Conservation (phyloP, 2,888 invertebrate genomes). For the Stenichneumon culpator region DNA sequence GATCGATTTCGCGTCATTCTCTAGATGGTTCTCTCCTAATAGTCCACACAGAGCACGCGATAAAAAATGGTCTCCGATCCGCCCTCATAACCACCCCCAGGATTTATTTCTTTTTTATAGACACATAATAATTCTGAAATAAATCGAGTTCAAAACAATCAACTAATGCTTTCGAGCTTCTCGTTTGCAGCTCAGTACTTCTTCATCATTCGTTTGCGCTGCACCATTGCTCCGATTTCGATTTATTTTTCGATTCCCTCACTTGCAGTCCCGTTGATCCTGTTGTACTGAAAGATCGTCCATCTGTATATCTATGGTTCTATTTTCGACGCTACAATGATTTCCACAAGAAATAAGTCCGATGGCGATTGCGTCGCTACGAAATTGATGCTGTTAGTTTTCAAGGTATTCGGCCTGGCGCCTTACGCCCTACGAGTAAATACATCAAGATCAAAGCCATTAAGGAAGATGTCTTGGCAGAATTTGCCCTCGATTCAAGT, state of each 20-base stretch:
- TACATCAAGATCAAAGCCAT: background rate
- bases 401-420: slow-evolving; percentile 17
- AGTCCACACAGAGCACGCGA: background rate
- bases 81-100: background rate
- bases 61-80: background rate
- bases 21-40: background rate
- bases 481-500: background rate
- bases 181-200: background rate
- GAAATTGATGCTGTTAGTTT: slow-evolving; percentile 13
- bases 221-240: background rate
- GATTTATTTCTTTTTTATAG: background rate
- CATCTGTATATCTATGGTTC: background rate
- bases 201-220: background rate
- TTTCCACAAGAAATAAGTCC: background rate
- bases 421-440: slow-evolving; percentile 15
- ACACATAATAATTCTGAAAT: background rate
- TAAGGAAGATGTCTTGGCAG: background rate
- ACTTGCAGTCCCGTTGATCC: background rate
- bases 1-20: background rate
- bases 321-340: background rate
- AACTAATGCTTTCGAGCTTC: background rate
- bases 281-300: background rate
- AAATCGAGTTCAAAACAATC: background rate
- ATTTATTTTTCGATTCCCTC: background rate
- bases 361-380: background rate